Percentiles rank a stretch among this genome's conserved stretches.
These are phyloP conservation scores for Eulimnadia texana DNA, from an alignment of 1,140 invertebrate species.

Conservation along the genomic window DNA sequence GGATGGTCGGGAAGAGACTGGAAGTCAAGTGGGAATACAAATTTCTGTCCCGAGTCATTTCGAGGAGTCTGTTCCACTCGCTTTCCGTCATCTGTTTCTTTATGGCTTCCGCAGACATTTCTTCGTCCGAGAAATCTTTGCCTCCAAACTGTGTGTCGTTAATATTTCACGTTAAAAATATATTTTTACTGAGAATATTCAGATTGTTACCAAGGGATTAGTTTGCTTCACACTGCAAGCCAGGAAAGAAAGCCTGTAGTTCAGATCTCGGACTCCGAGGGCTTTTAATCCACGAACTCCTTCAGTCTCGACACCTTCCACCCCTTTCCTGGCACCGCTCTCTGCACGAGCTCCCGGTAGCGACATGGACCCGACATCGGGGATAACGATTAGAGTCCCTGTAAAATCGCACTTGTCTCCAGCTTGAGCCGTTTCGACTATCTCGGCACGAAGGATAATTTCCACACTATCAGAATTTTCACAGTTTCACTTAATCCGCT, in stretches of 20 bases:
- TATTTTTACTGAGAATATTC: neutral
- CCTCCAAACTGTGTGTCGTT: conserved; percentile 33
- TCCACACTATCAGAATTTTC: conserved; percentile 53
- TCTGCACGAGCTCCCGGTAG: conserved; percentile 74
- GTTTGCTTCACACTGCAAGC: conserved; percentile 81
- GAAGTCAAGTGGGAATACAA: conserved; percentile 82
- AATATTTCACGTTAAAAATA: neutral
- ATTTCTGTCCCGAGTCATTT: conserved; percentile 90
- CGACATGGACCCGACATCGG: conserved; percentile 79
- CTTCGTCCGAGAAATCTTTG: conserved; percentile 42
- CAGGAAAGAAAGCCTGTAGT: conserved; percentile 88
- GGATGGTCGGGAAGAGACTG: conserved; percentile 91
- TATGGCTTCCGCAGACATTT: conserved; percentile 77
- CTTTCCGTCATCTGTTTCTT: conserved; percentile 86
- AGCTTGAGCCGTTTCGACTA: conserved; percentile 90
- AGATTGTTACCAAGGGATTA: conserved; percentile 48
- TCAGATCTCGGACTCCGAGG: conserved; percentile 87
- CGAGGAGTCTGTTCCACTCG: conserved; percentile 92
- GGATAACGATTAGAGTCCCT: conserved; percentile 92
- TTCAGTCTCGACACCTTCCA: conserved; percentile 58
- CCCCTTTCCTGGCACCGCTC: conserved; percentile 49
- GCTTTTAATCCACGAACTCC: conserved; percentile 84
- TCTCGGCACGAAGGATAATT: conserved; percentile 87
- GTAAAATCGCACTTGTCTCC: conserved; percentile 88
- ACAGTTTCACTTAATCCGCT: neutral